phyloP scores from a whole-genome alignment of 64 coral and sea anemone genomes.

The Cladopsammia gracilis region DNA sequence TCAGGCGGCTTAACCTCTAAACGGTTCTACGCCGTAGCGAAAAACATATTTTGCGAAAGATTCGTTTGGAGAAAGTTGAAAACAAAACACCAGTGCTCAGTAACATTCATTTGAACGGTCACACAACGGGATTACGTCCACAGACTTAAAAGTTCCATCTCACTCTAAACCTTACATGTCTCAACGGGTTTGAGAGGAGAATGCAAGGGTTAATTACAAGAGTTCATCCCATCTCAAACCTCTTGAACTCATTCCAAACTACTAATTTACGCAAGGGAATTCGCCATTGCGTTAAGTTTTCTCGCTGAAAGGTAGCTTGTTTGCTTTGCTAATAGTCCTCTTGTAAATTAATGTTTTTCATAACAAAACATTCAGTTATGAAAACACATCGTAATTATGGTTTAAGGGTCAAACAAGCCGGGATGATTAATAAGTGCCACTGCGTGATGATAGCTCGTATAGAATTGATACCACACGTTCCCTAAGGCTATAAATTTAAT shows the following conservation, averaged over 20 bases:
- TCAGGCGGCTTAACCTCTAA: conserved; percentile 21
- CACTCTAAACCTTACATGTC: not conserved
- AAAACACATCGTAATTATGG: conserved; percentile 43
- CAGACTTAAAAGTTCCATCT: not conserved
- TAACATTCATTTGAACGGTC: not conserved
- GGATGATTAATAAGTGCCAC: conserved; percentile 33
- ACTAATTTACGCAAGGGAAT: conserved; percentile 13
- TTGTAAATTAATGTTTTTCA: conserved; percentile 56
- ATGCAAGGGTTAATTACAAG: not conserved
- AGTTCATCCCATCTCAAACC: conserved; percentile 11
- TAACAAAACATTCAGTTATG: conserved; percentile 39
- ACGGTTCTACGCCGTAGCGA: not conserved
- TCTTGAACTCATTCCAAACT: conserved; percentile 47
- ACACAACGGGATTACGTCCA: not conserved
- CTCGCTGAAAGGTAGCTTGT: conserved; percentile 34
- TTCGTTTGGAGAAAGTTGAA: not conserved
- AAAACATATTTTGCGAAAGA: not conserved
- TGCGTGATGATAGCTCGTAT: conserved; percentile 4
- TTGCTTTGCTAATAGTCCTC: conserved; percentile 64
- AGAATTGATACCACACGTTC: not conserved
- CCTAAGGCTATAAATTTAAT: not conserved
- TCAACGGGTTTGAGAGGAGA: not conserved
- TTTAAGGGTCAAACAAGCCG: conserved; percentile 51
- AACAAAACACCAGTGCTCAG: not conserved
- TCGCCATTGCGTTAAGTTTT: not conserved